Evolutionary conservation across 2,888 invertebrate species (phyloP).

Genomic region (Azorinus chamasolen): DNA sequence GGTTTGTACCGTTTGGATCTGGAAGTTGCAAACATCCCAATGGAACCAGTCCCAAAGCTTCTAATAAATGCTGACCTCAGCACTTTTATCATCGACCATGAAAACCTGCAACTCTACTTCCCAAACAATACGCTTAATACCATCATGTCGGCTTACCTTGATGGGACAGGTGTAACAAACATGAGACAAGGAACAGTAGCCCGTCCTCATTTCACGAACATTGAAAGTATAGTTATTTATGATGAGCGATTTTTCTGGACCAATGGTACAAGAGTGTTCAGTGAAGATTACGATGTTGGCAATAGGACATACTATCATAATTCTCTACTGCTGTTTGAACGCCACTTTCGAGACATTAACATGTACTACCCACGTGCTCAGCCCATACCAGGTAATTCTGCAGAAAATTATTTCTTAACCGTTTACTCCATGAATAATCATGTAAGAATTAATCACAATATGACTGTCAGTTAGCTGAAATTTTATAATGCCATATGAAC

Average conservation of each 20-base stretch:
- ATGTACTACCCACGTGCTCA: conserved; percentile 91
- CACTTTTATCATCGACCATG: conserved; percentile 94
- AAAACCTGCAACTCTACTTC: conserved; percentile 92
- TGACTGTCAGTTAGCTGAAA: too few relatives aligned
- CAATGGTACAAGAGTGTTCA: conserved; percentile 91
- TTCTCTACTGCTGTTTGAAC: conserved; percentile 86
- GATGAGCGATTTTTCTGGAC: conserved; percentile 95
- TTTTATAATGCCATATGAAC: too few relatives aligned
- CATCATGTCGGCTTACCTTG: conserved; percentile 93
- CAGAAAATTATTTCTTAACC: too few relatives aligned
- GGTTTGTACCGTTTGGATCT: conserved; percentile 93
- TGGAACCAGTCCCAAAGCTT: conserved; percentile 61
- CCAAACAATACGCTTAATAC: conserved; percentile 92
- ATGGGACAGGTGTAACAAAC: conserved; percentile 89
- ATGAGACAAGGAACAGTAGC: conserved; percentile 90
- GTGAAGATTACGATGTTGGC: conserved; percentile 92
- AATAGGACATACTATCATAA: conserved; percentile 93
- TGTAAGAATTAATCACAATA: too few relatives aligned
- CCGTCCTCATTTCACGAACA: conserved; percentile 91
- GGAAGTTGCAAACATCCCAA: conserved; percentile 88
- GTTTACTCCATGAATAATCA: too few relatives aligned
- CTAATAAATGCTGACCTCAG: conserved; percentile 89
- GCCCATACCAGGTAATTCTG: conserved; percentile 88
- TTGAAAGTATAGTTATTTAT: conserved; percentile 90
- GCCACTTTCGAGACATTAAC: conserved; percentile 88